Evolutionary conservation across 92 coral and sea anemone species (phyloP), one percentile per base, ranked within the genome.

Genomic region (Zoanthus solanderi): DNA sequence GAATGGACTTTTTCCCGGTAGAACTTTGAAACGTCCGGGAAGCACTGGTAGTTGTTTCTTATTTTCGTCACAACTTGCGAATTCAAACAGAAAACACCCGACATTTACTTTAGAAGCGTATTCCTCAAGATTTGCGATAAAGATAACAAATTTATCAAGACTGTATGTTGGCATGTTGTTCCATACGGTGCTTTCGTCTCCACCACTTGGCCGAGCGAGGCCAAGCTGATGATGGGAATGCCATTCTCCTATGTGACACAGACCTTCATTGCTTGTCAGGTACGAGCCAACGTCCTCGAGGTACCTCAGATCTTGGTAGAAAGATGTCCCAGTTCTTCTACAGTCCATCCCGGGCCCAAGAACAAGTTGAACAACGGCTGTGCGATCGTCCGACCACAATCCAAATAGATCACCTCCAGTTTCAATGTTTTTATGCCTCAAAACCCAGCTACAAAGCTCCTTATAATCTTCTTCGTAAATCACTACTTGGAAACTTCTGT

Each of bases 171-270:
- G 94, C 97, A 96, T 96, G 78, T 96, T 96, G 32, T 71, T 79
- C 97, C 97, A 96, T 13, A 96, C 98, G n/a, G 98, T 96, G 65
- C 71, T 89, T 79, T 94, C 90, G 83, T 96, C 98, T 71, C 95
- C 98, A 5, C 90, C 89, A 60, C 98, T 96, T 42, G 98, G 98
- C 42, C 83, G 79, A 12, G 92, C 90, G 73, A 96, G 71, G 52
- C 91, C 93, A 12, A 92, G 90, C 63, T 84, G 91, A 57, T 96
- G 97, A 76, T 96, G 98, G 9, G 98, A 96, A 89, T 96, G 98
- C 98, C 98, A 96, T 81, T 96, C 97, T 16, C 98, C 98, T 65
- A 96, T 94, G 87, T 96, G 95, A 48, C 98, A 96, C 58, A 96
- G 81, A 46, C 97, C 95, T 72, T 96, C 93, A 1, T 74, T 58